phyloP scores from a whole-genome alignment of 2,113 vertebrate species.

The Catharus minimus region DNA sequence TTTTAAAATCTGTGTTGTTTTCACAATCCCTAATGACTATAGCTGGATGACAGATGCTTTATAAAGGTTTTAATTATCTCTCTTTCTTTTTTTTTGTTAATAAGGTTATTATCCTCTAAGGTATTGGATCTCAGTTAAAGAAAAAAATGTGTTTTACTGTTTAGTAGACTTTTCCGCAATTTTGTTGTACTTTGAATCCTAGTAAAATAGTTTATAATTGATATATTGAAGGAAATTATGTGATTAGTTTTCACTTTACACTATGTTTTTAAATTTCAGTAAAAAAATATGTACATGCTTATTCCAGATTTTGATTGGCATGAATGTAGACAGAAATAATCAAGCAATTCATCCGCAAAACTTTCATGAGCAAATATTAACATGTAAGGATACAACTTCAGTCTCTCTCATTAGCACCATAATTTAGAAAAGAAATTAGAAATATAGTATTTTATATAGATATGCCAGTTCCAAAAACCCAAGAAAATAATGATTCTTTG shows the following conservation, averaged over 20 bases:
- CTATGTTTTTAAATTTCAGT: not conserved
- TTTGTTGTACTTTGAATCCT: not conserved
- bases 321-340: not conserved
- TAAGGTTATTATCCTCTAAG: not conserved
- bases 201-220: not conserved
- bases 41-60: constrained; percentile 11
- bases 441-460: not conserved
- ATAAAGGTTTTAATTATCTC: constrained; percentile 21
- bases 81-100: not conserved
- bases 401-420: fast-evolving
- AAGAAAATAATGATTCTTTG: not conserved
- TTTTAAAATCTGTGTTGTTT: not conserved
- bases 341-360: not conserved
- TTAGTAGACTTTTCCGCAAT: not conserved
- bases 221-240: not conserved
- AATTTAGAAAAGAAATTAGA: fast-evolving
- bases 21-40: not conserved
- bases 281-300: not conserved
- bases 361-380: not conserved
- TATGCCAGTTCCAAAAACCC: not conserved
- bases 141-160: not conserved
- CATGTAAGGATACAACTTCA: not conserved
- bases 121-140: not conserved
- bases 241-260: not conserved
- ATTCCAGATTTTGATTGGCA: not conserved